Base-by-base conservation (phyloP, 2,888 invertebrate species). In the Habroteleia sp. region DNA sequence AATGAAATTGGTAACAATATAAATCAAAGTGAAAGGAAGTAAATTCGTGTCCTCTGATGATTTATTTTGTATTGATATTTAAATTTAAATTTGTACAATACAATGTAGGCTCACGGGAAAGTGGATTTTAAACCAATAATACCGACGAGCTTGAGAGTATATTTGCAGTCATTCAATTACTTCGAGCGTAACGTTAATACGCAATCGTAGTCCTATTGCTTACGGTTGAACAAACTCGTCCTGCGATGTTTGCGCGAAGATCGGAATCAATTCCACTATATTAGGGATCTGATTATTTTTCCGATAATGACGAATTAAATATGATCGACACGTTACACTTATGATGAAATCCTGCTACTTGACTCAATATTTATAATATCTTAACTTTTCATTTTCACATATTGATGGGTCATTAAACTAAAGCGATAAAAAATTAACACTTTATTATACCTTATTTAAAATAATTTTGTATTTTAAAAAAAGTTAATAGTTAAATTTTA, bases 131-230 rank as follows among this genome's bases (percentile, higher is more conserved):
- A 68, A 74, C 48, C 63, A 74, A 68, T 74, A 60, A 74, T 62
- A 42, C 48, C 35, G 31, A 50, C 44, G 42, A 52, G 54, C 68
- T 62, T 50, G 50, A 58, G 68, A 50, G 68, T 74, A 68, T 58
- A 68, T 74, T 74, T 56, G 63, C 29, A 62, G 74, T 62, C 54
- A 56, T 72, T 71, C 71, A 66, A 76, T 72, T 76, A 72, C 66
- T 72, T 68, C 76, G 48, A 65, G 76, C 72, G 66, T 76, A 72
- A 76, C 72, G 71, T 76, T 76, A 72, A 76, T 76, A 66, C 76
- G 76, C 62, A 72, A 72, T 68, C 63, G 72, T 76, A 72, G 72
- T 68, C 76, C 76, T 68, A 76, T 76, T 68, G 66, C 76, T 72
- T 76, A 68, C 76, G 76, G 54, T 72, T 76, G 54, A 63, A 54